A percentile compares a stretch with the other conserved stretches of the same genome.
Conservation (phyloP, 1,140 invertebrate species). For the Bombus huntii region DNA sequence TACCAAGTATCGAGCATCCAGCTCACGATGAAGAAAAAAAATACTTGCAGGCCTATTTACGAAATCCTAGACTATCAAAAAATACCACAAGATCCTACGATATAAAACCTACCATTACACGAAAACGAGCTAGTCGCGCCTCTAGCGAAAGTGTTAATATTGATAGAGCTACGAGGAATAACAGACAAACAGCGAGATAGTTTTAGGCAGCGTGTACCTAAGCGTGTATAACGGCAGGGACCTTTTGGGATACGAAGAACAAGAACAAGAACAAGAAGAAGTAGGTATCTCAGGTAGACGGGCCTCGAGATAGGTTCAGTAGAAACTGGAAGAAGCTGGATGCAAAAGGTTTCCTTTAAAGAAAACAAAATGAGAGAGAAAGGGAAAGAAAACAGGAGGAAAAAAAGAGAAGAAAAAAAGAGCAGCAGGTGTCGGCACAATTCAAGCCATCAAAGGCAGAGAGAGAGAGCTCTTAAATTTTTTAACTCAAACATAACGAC, state of each 20-base stretch:
- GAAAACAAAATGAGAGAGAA: constrained; percentile 20
- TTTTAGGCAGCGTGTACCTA: constrained; percentile 44
- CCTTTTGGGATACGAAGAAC: constrained; percentile 30
- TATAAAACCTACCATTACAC: neutral
- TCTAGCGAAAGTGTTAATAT: constrained; percentile 35
- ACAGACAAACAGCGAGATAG: constrained; percentile 47
- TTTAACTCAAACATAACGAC: constrained; percentile 62
- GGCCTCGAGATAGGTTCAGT: constrained; percentile 38
- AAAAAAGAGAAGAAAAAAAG: neutral
- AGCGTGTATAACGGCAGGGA: constrained; percentile 45
- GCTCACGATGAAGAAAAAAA: neutral
- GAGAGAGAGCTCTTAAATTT: constrained; percentile 50
- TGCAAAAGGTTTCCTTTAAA: constrained; percentile 37
- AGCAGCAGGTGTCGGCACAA: constrained; percentile 53
- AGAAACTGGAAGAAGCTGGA: constrained; percentile 56
- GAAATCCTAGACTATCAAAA: neutral
- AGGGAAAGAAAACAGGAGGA: neutral
- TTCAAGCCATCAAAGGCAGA: constrained; percentile 48
- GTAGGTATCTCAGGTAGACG: constrained; percentile 51
- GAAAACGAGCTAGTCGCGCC: neutral
- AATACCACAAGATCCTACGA: neutral
- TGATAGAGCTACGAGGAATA: constrained; percentile 40
- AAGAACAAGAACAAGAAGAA: neutral
- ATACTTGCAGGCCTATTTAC: neutral
- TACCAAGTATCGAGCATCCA: neutral